Evolutionary conservation across 2,797 vertebrate genomes (phyloP), one percentile per base, ranked within the genome.

Genomic region (Periparus ater): DNA sequence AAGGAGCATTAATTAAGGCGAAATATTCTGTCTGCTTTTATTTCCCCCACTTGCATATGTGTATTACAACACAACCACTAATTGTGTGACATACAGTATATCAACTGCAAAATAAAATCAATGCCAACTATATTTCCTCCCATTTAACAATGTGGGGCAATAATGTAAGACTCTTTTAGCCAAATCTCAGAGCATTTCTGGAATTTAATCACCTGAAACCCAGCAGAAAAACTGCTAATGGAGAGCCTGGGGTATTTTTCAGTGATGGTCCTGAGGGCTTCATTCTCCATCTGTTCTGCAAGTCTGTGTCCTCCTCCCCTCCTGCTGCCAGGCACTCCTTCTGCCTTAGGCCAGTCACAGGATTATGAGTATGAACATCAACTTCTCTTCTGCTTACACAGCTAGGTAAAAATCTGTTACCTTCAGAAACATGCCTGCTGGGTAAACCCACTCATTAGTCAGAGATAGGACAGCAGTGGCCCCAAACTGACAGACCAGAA

Each of bases 1-100:
- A 86, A 86, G 60, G 17, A 95, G 50, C 5, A 13, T 63, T 93
- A 92, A 94, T 96, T 88, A 92, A 79, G 48, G 38, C 65, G n/a
- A 14, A 88, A 79, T 88, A 79, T 70, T 77, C 61, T 91, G 32
- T 78, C 89, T 67, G 10, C 19, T 88, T 95, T 92, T 84, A 92
- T 95, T 93, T 95, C 90, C 22, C 80, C 83, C 77, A n/a, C 53
- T 91, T 93, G 89, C 50, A 47, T 54, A 47, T 3, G 20, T 54
- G 45, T 32, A 63, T 81, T 96, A 63, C 12, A 88, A 60, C 27
- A 53, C 63, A 67, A 54, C 1, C 12, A 45, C 50, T 88, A 71
- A 88, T 82, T 75, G 45, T 74, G 42, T 51, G 73, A 26, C 82
- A 48, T 45, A 16, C 9, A 78, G 10, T 57, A 47, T 77, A 79